phyloP scores from a whole-genome alignment of 2,797 vertebrate species.

The Scolopax bukidnonensis region DNA sequence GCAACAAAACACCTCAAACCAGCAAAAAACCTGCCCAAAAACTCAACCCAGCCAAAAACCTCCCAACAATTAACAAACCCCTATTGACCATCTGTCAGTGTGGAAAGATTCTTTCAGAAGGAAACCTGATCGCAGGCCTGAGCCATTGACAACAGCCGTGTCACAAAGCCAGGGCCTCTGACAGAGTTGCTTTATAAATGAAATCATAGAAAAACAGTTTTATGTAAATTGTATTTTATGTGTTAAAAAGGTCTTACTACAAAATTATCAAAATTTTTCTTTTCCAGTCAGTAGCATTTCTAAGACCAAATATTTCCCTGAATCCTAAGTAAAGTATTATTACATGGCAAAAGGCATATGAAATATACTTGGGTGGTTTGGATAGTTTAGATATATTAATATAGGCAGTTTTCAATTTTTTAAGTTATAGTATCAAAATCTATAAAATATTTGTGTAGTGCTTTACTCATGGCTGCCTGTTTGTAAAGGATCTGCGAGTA shows the following conservation, averaged over 20 bases:
- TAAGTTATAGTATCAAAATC: neutral
- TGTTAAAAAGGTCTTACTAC: neutral
- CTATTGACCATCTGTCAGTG: rapidly evolving
- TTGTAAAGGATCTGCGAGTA: neutral
- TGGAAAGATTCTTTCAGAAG: neutral
- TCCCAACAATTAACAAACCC: neutral
- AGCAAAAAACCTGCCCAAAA: too few relatives aligned
- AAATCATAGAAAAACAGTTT: neutral
- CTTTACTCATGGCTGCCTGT: neutral
- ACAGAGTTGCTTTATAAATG: neutral
- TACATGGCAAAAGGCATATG: neutral
- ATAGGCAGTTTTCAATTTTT: neutral
- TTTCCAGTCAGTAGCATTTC: neutral
- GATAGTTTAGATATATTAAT: neutral
- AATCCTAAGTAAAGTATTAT: neutral
- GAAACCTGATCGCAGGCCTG: neutral
- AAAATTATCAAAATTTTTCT: neutral
- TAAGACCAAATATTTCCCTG: neutral
- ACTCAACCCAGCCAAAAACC: neutral
- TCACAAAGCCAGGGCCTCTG: neutral
- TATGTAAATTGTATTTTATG: neutral
- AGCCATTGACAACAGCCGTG: neutral
- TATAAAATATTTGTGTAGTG: neutral
- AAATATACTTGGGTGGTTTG: neutral
- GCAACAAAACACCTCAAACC: neutral